Evolutionary conservation across 2,113 vertebrate genomes (phyloP), one percentile per base, ranked within the genome.

Genomic region (Plectropomus leopardus): DNA sequence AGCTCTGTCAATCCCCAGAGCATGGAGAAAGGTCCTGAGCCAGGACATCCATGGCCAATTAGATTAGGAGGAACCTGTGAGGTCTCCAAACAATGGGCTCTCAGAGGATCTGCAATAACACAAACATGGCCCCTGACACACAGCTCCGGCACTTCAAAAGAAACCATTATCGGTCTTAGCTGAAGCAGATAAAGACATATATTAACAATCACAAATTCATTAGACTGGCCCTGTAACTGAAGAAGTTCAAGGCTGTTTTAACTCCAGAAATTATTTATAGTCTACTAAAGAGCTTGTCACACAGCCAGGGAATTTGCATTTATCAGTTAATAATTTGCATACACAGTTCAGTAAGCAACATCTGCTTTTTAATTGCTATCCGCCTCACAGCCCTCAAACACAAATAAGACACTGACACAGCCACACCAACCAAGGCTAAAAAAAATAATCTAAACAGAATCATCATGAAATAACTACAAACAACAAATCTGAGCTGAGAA

Each of bases 71-170:
- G 78, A 89, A 86, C 86, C 86, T 89, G 86, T 90, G 89, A 87
- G 89, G 93, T 92, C 89, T 81, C 75, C 61, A 89, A 91, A 90
- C 86, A 91, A 89, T 80, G 72, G 57, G 68, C 84, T 86, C 82
- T 91, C 72, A 88, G 86, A 91, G 73, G 83, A 90, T 94, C 82
- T 85, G 84, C 80, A 92, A 90, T 79, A 91, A 90, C 82, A 93
- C 83, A 82, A 92, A 92, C 87, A 93, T 87, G 85, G 73, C 82
- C 89, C 65, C 70, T 86, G 82, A 91, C 86, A 90, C 83, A 82
- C 86, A 74, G 58, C 21, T 53, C n/a, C 34, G 72, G 36, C 23
- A 83, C 91, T 90, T 92, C 88, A 90, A 89, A 92, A 78, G 85
- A 74, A 87, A 87, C 65, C 59, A 83, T 89, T 82, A 88, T 30